These are phyloP conservation scores for Rhegmatorhina hoffmannsi DNA, from an alignment of 2,113 vertebrate genomes.

Conservation along the genomic window DNA sequence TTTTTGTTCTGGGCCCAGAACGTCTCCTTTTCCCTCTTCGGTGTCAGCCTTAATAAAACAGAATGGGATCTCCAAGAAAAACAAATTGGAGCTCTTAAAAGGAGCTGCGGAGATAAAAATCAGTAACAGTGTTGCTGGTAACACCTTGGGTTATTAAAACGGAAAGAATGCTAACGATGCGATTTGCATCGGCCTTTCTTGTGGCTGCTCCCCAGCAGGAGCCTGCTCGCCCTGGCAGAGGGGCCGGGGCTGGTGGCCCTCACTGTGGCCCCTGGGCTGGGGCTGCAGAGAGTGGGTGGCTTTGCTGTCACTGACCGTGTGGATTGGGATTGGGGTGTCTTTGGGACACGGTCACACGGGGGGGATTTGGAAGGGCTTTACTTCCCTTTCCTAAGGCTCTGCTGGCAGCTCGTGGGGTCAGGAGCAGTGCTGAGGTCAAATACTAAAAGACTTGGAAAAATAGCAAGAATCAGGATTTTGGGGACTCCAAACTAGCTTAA, in stretches of 20 bases:
- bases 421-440: not conserved
- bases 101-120: conserved; percentile 52
- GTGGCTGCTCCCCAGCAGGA: conserved; percentile 7
- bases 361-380: not conserved
- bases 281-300: not conserved
- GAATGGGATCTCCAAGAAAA: conserved; percentile 61
- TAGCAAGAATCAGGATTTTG: not conserved
- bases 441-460: not conserved
- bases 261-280: not conserved
- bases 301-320: fast-evolving
- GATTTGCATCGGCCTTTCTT: conserved; percentile 46
- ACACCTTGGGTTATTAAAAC: conserved; percentile 69
- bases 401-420: fast-evolving
- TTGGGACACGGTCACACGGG: fast-evolving
- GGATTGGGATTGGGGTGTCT: fast-evolving
- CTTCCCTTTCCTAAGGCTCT: not conserved
- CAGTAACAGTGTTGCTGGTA: conserved; percentile 60
- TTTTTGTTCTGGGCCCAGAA: conserved; percentile 45
- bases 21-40: not conserved
- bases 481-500: fast-evolving
- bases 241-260: not conserved
- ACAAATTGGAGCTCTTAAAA: conserved; percentile 55
- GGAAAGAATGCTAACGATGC: conserved; percentile 62
- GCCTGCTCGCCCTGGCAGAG: not conserved
- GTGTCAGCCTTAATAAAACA: conserved; percentile 50